Percentiles rank a stretch among this genome's conserved stretches.
phyloP scores from a whole-genome alignment of 2,113 vertebrate species.

The Corapipo altera region DNA sequence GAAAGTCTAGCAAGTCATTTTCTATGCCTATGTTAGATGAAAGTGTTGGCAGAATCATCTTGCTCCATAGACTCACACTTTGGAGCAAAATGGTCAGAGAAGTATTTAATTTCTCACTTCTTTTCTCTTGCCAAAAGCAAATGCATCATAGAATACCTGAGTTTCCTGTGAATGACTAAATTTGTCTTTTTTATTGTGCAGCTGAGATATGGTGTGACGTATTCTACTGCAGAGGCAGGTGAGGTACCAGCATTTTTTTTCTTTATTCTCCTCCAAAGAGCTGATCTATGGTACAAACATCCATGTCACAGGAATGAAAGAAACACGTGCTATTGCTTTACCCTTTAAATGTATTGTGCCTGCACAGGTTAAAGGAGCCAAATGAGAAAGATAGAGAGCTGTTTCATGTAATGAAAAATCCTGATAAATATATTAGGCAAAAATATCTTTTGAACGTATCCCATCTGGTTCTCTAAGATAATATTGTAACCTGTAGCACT shows the following conservation, averaged over 20 bases:
- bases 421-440: slow-evolving; percentile 1
- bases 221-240: neutral
- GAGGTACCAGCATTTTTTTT: neutral
- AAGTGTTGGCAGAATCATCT: neutral
- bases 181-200: slow-evolving; percentile 14
- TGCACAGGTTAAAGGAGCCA: slow-evolving; percentile 25
- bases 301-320: slow-evolving; percentile 11
- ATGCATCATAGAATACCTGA: neutral
- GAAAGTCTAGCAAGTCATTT: neutral
- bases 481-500: neutral
- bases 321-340: neutral
- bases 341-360: neutral
- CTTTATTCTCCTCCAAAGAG: slow-evolving; percentile 45
- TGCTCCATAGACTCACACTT: neutral
- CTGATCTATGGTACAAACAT: neutral
- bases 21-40: neutral
- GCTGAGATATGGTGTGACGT: neutral
- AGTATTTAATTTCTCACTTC: slow-evolving; percentile 26
- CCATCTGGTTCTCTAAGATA: slow-evolving; percentile 7
- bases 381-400: neutral
- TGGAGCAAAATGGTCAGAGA: neutral
- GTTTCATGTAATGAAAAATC: neutral
- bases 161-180: slow-evolving; percentile 1
- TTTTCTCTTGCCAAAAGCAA: slow-evolving; percentile 19
- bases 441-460: neutral